Conservation (phyloP, 2,888 invertebrate genomes). For the Oegoconia quadripuncta region DNA sequence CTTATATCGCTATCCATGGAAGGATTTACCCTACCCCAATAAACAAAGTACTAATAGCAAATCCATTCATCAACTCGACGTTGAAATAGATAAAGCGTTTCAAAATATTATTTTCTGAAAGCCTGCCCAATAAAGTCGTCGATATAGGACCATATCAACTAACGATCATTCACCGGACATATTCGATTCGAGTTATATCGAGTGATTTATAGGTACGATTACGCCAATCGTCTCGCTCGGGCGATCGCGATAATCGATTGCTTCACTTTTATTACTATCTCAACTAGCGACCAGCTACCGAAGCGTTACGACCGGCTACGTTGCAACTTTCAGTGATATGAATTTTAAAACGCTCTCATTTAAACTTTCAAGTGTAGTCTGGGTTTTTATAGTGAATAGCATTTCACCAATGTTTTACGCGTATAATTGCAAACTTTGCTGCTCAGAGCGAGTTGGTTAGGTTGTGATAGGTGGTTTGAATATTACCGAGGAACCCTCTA, state of each 20-base stretch:
- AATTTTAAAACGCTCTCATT: constrained; percentile 1
- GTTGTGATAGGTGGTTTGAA: no score
- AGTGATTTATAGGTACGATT: constrained; percentile 64
- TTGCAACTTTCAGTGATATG: constrained; percentile 37
- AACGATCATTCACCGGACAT: constrained; percentile 36
- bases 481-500: no score
- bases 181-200: constrained; percentile 29
- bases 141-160: constrained; percentile 35
- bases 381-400: neutral
- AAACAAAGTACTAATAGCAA: no score
- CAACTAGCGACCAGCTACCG: constrained; percentile 18
- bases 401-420: no score
- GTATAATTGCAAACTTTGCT: no score
- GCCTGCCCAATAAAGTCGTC: constrained; percentile 23
- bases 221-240: constrained; percentile 55
- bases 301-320: constrained; percentile 37
- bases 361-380: neutral
- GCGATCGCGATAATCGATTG: constrained; percentile 59
- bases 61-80: no score
- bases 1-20: no score
- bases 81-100: no score
- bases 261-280: constrained; percentile 47
- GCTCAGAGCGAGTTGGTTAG: no score
- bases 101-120: constrained; percentile 27
- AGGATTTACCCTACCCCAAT: no score